Evolutionary conservation across 2,888 invertebrate genomes (phyloP).

Genomic region (Imbricaverruca yamaguchii): DNA sequence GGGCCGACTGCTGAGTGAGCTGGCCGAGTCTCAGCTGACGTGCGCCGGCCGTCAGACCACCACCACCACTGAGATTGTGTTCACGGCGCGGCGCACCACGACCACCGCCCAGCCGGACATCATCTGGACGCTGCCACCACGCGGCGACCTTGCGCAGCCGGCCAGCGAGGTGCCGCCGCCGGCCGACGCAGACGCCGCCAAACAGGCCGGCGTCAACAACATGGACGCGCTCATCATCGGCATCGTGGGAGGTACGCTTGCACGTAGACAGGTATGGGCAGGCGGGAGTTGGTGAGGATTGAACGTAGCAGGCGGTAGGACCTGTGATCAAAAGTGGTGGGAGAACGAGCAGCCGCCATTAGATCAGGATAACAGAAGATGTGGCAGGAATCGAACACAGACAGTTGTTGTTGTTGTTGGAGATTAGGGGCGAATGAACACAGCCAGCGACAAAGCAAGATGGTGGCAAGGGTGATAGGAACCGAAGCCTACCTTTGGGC

Average conservation of each 20-base stretch:
- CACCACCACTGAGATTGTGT: slow-evolving; percentile 41
- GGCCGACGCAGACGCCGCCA: slow-evolving; percentile 46
- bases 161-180: slow-evolving; percentile 35
- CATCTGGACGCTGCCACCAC: slow-evolving; percentile 20
- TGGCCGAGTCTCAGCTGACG: slow-evolving; percentile 71
- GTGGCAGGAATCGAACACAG: too few species aligned
- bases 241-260: slow-evolving; percentile 62
- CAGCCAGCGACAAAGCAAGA: too few species aligned
- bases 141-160: slow-evolving; percentile 4
- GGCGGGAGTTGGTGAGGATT: too few species aligned
- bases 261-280: too few species aligned
- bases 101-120: slow-evolving; percentile 40
- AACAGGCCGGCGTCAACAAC: slow-evolving; percentile 57
- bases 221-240: slow-evolving; percentile 90
- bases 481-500: too few species aligned
- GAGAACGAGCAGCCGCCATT: too few species aligned
- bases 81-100: slow-evolving; percentile 48
- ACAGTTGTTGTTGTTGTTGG: too few species aligned
- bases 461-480: too few species aligned
- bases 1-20: slow-evolving; percentile 60
- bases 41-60: slow-evolving; percentile 51
- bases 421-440: too few species aligned
- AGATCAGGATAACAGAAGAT: too few species aligned
- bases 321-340: too few species aligned
- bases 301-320: too few species aligned